A percentile compares a stretch with the other conserved stretches of the same genome.
Conservation (phyloP, 1,140 invertebrate genomes). For the Camponotus pennsylvanicus region DNA sequence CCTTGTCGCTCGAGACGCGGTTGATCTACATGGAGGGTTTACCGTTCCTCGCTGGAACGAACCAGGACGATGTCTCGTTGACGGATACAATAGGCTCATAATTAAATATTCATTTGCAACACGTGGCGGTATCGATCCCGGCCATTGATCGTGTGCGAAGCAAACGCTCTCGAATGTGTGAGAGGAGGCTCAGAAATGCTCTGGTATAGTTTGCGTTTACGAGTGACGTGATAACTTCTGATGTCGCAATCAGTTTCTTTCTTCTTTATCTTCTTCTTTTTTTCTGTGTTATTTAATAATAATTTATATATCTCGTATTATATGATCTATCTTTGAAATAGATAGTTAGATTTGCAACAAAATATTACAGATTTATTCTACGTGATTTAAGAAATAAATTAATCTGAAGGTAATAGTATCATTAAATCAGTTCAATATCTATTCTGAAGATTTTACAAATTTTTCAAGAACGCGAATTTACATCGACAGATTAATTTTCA, state of each 20-base stretch:
- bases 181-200: slow-evolving; percentile 3
- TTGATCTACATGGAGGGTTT: slow-evolving; percentile 55
- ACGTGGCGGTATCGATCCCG: slow-evolving; percentile 10
- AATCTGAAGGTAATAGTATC: not conserved
- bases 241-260: not conserved
- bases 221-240: not conserved
- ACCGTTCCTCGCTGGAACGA: slow-evolving; percentile 41
- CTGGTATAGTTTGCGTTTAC: not conserved
- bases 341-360: not conserved
- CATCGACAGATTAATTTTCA: no score
- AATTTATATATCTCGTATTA: not conserved
- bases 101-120: slow-evolving; percentile 74
- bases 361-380: not conserved
- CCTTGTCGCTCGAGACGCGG: not conserved
- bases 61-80: slow-evolving; percentile 58
- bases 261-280: no score
- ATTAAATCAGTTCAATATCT: not conserved
- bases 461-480: not conserved
- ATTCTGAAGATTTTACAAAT: no score
- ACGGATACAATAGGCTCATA: slow-evolving; percentile 59
- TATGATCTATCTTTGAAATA: not conserved
- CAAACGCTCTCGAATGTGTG: not conserved
- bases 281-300: not conserved
- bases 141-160: slow-evolving; percentile 46
- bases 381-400: not conserved